These are phyloP conservation scores for Tachycineta bicolor DNA, from an alignment of 2,113 vertebrate genomes.

Conservation along the genomic window DNA sequence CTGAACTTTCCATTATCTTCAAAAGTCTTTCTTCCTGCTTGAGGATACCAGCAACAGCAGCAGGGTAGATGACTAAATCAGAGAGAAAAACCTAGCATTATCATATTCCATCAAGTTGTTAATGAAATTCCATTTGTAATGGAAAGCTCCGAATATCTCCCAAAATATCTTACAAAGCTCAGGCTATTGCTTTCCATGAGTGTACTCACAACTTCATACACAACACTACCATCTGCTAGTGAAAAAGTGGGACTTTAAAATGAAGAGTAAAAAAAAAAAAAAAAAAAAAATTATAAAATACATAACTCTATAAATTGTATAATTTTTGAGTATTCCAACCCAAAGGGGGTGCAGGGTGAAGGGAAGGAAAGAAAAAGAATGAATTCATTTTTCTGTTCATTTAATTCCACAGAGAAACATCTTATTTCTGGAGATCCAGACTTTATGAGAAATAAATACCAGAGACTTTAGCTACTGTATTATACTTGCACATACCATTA, in stretches of 20 bases:
- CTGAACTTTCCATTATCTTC: neutral
- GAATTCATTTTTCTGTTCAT: neutral
- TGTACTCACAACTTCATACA: neutral
- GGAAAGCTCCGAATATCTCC: neutral
- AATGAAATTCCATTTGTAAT: neutral
- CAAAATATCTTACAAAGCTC: neutral
- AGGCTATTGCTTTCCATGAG: neutral
- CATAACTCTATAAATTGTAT: neutral
- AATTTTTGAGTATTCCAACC: neutral
- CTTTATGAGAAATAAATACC: neutral
- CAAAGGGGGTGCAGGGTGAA: accelerated
- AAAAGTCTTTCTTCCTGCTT: neutral
- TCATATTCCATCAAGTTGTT: neutral
- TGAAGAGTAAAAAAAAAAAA: neutral
- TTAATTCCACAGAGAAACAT: neutral
- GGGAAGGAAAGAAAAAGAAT: neutral
- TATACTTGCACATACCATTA: neutral
- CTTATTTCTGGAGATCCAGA: neutral
- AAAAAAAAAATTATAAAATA: neutral
- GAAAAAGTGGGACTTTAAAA: neutral
- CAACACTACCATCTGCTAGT: neutral
- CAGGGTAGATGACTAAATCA: neutral
- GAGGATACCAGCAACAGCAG: neutral
- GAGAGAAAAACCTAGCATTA: neutral
- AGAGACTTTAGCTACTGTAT: neutral